phyloP scores from a whole-genome alignment of 2,888 invertebrate genomes.

The Acronicta leporina region DNA sequence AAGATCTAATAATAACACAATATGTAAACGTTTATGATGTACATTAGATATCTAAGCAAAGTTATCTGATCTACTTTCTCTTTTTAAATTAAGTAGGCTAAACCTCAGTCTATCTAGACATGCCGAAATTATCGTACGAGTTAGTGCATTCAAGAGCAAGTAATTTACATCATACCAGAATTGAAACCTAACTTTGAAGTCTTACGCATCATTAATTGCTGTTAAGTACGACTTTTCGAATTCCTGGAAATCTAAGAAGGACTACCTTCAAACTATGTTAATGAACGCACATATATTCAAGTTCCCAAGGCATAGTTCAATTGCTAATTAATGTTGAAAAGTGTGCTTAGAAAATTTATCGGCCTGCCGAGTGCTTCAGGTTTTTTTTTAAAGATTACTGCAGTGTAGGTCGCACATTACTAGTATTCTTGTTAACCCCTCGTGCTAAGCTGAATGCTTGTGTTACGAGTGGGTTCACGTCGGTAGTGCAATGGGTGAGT shows the following conservation, averaged over 20 bases:
- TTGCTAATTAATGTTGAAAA: slow-evolving; percentile 12
- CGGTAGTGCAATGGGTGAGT: too few relatives aligned
- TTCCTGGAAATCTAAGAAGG: slow-evolving; percentile 15
- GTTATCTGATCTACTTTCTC: background rate
- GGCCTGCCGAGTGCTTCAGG: background rate
- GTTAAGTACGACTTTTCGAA: slow-evolving; percentile 35
- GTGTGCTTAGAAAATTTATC: slow-evolving; percentile 5
- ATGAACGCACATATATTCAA: slow-evolving; percentile 35
- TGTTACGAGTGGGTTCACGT: too few relatives aligned
- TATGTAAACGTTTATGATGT: too few relatives aligned
- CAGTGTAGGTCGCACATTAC: too few relatives aligned
- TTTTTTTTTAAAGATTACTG: too few relatives aligned
- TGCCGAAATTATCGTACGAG: background rate
- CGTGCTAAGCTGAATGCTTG: too few relatives aligned
- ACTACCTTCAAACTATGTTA: slow-evolving; percentile 23
- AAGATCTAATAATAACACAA: too few relatives aligned
- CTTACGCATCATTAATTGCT: slow-evolving; percentile 33
- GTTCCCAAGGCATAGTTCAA: slow-evolving; percentile 9
- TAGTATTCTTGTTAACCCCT: too few relatives aligned
- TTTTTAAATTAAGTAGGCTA: background rate
- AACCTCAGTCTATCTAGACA: background rate
- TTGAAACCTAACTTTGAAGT: slow-evolving; percentile 14
- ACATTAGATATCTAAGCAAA: too few relatives aligned
- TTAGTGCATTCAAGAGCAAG: background rate
- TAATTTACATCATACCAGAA: slow-evolving; percentile 18